Percentiles rank a stretch among this genome's conserved stretches.
Conservation (phyloP, 2,797 vertebrate genomes). For the Micrastur ruficollis region DNA sequence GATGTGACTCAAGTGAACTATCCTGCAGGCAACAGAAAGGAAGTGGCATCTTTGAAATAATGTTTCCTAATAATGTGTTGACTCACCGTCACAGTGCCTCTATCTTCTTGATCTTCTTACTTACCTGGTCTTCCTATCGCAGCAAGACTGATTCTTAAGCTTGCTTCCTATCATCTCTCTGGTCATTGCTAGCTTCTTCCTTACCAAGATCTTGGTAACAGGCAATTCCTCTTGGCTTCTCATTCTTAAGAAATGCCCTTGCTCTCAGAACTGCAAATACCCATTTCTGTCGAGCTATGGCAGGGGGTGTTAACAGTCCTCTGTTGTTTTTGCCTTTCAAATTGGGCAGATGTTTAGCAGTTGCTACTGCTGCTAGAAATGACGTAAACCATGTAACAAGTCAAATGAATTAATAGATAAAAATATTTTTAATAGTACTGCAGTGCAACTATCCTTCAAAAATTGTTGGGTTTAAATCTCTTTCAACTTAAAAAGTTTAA, state of each 20-base stretch:
- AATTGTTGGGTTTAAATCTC: not conserved
- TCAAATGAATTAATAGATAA: not conserved
- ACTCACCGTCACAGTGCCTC: not conserved
- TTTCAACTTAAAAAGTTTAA: not conserved
- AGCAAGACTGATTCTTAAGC: not conserved
- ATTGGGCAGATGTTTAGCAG: not conserved
- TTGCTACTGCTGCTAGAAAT: not conserved
- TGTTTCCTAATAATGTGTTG: fast-evolving
- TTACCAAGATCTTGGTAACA: too few species aligned
- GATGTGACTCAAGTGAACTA: not conserved
- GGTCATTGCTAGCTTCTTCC: not conserved
- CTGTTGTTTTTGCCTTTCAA: not conserved
- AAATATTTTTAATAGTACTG: not conserved
- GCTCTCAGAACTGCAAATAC: not conserved
- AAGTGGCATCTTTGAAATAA: not conserved
- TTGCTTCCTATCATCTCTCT: not conserved
- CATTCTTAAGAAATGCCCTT: too few species aligned
- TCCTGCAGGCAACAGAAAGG: not conserved
- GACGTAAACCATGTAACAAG: not conserved
- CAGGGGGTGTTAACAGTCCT: not conserved
- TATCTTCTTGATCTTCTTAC: not conserved
- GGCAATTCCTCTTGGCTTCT: not conserved
- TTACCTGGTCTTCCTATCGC: not conserved
- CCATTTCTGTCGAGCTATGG: not conserved
- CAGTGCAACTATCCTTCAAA: not conserved